Percentiles rank a stretch among this genome's conserved stretches.
phyloP scores from a whole-genome alignment of 2,797 vertebrate species.

The Enteromius afrohamiltoni region DNA sequence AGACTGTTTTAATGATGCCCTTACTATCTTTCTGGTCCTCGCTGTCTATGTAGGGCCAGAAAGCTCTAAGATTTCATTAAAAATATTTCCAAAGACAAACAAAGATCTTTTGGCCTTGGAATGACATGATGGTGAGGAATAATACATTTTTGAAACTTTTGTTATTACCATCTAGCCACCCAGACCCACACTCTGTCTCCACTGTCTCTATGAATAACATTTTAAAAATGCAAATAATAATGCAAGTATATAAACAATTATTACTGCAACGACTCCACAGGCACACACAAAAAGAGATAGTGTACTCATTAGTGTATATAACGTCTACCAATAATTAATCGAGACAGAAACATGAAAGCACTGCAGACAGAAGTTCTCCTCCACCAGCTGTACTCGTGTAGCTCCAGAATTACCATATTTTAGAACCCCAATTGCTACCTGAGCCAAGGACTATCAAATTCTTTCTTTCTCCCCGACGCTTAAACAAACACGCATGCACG shows the following conservation, averaged over 20 bases:
- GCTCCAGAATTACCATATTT: conserved; percentile 13
- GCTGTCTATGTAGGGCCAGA: background rate
- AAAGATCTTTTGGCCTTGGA: background rate
- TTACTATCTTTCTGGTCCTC: background rate
- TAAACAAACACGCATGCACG: conserved; percentile 12
- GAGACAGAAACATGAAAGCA: conserved; percentile 12
- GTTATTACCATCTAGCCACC: background rate
- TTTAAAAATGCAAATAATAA: conserved; percentile 28
- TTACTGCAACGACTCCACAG: conserved; percentile 18
- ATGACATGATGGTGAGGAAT: background rate
- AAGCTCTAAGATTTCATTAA: background rate
- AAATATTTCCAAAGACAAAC: background rate
- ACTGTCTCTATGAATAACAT: conserved; percentile 13
- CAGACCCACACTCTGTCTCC: background rate
- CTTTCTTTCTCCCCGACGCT: conserved; percentile 4
- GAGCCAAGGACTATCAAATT: conserved; percentile 14
- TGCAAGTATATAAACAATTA: conserved; percentile 10
- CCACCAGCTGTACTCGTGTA: background rate
- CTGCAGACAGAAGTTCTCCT: background rate
- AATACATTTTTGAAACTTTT: background rate
- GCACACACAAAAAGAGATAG: background rate
- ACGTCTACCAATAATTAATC: conserved; percentile 18
- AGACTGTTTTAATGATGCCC: background rate
- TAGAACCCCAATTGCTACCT: background rate
- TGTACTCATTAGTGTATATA: conserved; percentile 32